Evolutionary conservation across 2,797 vertebrate species (phyloP), one percentile per base, ranked within the genome.

Genomic region (Hippocampus kuda): DNA sequence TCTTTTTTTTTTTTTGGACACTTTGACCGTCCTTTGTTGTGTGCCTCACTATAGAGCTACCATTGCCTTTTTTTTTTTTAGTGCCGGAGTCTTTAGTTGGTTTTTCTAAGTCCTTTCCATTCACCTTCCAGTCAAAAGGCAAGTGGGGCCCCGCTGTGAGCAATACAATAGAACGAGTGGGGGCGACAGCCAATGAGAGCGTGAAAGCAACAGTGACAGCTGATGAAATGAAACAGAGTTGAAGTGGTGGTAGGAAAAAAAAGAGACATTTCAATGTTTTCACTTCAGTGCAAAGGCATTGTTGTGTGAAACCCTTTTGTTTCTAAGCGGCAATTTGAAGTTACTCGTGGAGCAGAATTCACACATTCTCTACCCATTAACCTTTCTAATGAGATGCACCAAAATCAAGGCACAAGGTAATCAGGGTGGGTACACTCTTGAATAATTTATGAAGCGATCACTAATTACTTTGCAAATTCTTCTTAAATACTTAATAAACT

Each of bases 51-150:
- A 75, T 69, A 79, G 83, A 75, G 77, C 70, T 66, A 81, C 80
- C 80, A 68, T 72, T 72, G 82, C 77, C 78, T 73, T 80, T 73
- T 81, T 84, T 89, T 38, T 38, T 38, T 38, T 34, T 84, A 82
- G 78, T 71, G 84, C 80, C 68, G 1, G 61, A 83, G 75, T 71
- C 77, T 77, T 84, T 75, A 83, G 83, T 87, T 84, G 82, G 80
- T 89, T 89, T 88, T 87, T 87, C 83, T 84, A 80, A 83, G 82
- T 87, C 81, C 82, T 83, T 84, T 87, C 83, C 82, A 83, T 89
- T 91, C 87, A 87, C 84, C 81, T 83, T 86, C 78, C 88, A 81
- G 89, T 90, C 86, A 89, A 88, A 91, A 89, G 87, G 84, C 85
- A 85, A 74, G 74, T 41, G 65, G 65, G 61, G 22, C 73, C 88